Evolutionary conservation across 2,888 invertebrate species (phyloP), one percentile per base, ranked within the genome.

Genomic region (Cataglyphis altisquamis): DNA sequence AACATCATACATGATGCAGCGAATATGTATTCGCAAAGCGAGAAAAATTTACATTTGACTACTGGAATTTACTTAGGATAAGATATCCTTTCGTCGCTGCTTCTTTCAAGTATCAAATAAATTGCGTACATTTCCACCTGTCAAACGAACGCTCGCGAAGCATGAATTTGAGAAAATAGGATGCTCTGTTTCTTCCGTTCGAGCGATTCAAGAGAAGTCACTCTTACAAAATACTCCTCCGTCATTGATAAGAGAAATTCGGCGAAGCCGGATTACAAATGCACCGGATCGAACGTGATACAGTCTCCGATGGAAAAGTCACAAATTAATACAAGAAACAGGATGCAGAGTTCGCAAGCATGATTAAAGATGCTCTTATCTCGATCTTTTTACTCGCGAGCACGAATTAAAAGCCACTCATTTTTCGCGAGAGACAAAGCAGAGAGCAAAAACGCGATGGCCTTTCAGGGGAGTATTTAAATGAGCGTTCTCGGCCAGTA

Each of bases 261-360:
- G 25, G 52, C 52, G 77, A 85, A 82, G 83, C 62, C 36, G 67
- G 52, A 25, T 73, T 83, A 83, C 72, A 83, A 84, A 86, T 83
- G 83, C 74, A 18, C 9, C 25, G 10, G 9, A 62, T 83, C 83
- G 48, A 18, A 78, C 55, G 77, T 15, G 18, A 52, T 12, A 39
- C 55, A 52, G 25, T 36, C 32, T n/a, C 21, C 52, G 66, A 48
- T 67, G 36, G 32, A 45, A 32, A 52, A 55, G 41, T 29, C 39
- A n/a, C 48, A 48, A 25, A 45, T 4, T 15, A 55, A 57, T 62
- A 15, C 64, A 15, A 18, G 45, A 64, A 21, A 21, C 29, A 18
- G 45, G 25, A 41, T 12, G n/a, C 48, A 36, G 21, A 32, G 36
- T 64, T 70, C 12, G 52, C 41, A 63, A 68, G 39, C 18, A 55